Conservation (phyloP, 2,888 invertebrate genomes). For the Morpho deidamia region DNA sequence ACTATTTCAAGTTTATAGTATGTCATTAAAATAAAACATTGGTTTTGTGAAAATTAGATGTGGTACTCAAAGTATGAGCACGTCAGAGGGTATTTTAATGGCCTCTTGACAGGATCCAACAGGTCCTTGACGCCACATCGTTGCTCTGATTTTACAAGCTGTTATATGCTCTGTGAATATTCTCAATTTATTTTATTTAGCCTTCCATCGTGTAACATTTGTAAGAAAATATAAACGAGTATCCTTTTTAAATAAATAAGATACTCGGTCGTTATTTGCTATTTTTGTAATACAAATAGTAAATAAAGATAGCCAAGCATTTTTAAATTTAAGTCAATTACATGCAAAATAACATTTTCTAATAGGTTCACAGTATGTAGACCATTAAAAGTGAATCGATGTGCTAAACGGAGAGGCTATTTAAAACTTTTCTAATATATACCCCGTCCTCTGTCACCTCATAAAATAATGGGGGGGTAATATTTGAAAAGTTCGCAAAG, state of each 20-base stretch:
- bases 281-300: no score
- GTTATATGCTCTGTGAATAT: slow-evolving; percentile 61
- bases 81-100: slow-evolving; percentile 68
- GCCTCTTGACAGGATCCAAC: slow-evolving; percentile 67
- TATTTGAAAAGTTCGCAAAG: slow-evolving; percentile 71
- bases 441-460: slow-evolving; percentile 73
- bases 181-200: slow-evolving; percentile 10
- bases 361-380: neutral
- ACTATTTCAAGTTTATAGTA: no score
- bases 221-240: no score
- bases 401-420: slow-evolving; percentile 45
- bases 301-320: no score
- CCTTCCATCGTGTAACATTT: no score
- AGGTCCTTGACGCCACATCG: slow-evolving; percentile 68
- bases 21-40: slow-evolving; percentile 16
- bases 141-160: slow-evolving; percentile 66
- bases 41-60: slow-evolving; percentile 47
- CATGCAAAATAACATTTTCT: no score
- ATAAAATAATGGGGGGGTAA: slow-evolving; percentile 74
- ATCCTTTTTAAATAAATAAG: no score
- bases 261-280: no score
- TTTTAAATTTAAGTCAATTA: no score
- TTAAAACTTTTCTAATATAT: slow-evolving; percentile 73
- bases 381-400: slow-evolving; percentile 52
- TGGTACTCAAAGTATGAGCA: slow-evolving; percentile 64